Base-by-base conservation (phyloP, 1,140 invertebrate species). In the Ruditapes philippinarum region DNA sequence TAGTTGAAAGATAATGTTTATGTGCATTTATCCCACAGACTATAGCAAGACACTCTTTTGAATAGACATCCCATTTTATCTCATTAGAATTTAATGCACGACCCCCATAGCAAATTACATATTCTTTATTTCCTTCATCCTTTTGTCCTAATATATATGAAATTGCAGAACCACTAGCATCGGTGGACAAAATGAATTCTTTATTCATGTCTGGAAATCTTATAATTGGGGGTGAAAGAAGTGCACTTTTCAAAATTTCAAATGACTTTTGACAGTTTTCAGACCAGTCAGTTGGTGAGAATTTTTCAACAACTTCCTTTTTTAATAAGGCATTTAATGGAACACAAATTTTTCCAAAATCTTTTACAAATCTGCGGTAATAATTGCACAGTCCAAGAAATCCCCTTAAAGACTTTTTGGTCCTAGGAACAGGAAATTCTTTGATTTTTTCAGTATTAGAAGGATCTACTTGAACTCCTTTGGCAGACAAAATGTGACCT, bases 341-440 rank as follows among this genome's bases (percentile, higher is more conserved):
- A 62, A 87, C 89, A 28, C 94, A 94, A 28, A 94, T 74, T 90
- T 93, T 86, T n/a, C 94, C 84, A 88, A 91, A 95, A 74, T 93
- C 92, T 81, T 86, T 93, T 25, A 96, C 93, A 91, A 96, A 96
- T 90, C 93, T 89, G 0, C 92, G 51, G 85, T 95, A 94, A 82
- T 95, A 96, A 84, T 94, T 94, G 68, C 94, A 82, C 19, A 96
- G 76, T 0, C 96, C 96, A 3, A 96, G 40, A 89, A 97, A 96
- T 36, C 92, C 33, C 62, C 95, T 83, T 0, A 96, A 54, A 70
- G 96, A 93, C 49, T 95, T 94, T 7, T 92, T 80, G 83, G 87
- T 94, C 68, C 82, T 93, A 9, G 90, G 89, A 19, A 42, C 38
- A 22, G 93, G 89, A 51, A 87, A 91, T 19, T 90, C 25, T 76